Evolutionary conservation across 2,113 vertebrate species (phyloP), one percentile per base, ranked within the genome.

Genomic region (Callorhinus ursinus): DNA sequence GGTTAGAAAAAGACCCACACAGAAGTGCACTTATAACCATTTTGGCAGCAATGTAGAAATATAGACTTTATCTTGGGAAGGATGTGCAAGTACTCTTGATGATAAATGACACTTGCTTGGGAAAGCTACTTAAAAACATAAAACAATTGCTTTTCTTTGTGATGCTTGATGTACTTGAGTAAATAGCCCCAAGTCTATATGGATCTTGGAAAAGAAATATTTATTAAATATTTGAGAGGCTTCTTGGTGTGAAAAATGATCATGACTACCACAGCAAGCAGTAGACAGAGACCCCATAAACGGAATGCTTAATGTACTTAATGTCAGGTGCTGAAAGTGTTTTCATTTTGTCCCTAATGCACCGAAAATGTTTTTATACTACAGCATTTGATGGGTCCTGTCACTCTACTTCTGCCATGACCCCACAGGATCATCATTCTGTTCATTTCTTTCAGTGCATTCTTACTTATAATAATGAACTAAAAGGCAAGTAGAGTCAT

Each of bases 131-230:
- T 93, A 83, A 87, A 96, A 93, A 21, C 80, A 80, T 74, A 74
- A 95, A 97, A 90, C 72, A 80, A 46, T 86, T 46, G 77, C 61
- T 94, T 93, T 36, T 91, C 81, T 96, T 93, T 79, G 77, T 86
- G 88, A 93, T 76, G 93, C 82, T 93, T 97, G 85, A 87, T 97
- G 67, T 96, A 36, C 86, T 91, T 96, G 95, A 96, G 53, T 91
- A 97, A 97, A 98, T 74, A 98, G 94, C 88, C 93, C 74, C 51
- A 72, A 97, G 91, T 94, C 96, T 96, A 53, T 89, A 74, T 96
- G 95, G 65, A 94, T 95, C 57, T 90, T 79, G 39, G 94, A 59
- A 91, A 97, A 87, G 65, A 95, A 97, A 90, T 84, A 95, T 96
- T 97, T 98, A 96, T 94, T 97, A 97, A 96, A 79, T 94, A 93